Evolutionary conservation across 2,888 invertebrate genomes (phyloP).

Genomic region (Flexamia atlantica): DNA sequence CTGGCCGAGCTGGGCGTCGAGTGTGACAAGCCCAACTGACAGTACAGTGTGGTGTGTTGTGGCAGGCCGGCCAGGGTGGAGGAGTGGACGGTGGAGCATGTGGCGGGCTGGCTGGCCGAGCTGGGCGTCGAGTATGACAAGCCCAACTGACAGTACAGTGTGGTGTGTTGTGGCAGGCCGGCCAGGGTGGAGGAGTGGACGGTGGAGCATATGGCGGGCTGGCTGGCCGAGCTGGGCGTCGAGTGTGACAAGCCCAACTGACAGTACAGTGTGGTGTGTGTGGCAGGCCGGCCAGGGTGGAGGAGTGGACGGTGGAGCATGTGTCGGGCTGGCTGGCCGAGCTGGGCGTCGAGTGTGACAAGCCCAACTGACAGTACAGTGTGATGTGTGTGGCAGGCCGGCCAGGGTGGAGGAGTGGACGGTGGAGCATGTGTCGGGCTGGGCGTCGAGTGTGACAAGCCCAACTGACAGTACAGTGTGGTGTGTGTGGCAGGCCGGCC

Average conservation of each 20-base stretch:
- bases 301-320: constrained; percentile 83
- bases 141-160: constrained; percentile 72
- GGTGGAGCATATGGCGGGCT: constrained; percentile 89
- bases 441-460: constrained; percentile 76
- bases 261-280: constrained; percentile 78
- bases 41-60: constrained; percentile 3
- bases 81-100: constrained; percentile 84
- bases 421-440: no score
- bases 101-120: constrained; percentile 90
- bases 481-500: no score
- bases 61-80: constrained; percentile 73
- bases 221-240: constrained; percentile 82
- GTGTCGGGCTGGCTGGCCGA: constrained; percentile 91
- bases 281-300: constrained; percentile 72
- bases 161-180: constrained; percentile 60
- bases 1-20: constrained; percentile 78
- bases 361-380: no score
- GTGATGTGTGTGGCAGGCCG: no score
- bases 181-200: constrained; percentile 75
- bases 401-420: no score
- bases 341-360: constrained; percentile 73
- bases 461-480: no score
- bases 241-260: constrained; percentile 80
- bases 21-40: constrained; percentile 80
- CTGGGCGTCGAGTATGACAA: constrained; percentile 74